phyloP scores from a whole-genome alignment of 2,113 vertebrate genomes.

The Burhinus bistriatus region DNA sequence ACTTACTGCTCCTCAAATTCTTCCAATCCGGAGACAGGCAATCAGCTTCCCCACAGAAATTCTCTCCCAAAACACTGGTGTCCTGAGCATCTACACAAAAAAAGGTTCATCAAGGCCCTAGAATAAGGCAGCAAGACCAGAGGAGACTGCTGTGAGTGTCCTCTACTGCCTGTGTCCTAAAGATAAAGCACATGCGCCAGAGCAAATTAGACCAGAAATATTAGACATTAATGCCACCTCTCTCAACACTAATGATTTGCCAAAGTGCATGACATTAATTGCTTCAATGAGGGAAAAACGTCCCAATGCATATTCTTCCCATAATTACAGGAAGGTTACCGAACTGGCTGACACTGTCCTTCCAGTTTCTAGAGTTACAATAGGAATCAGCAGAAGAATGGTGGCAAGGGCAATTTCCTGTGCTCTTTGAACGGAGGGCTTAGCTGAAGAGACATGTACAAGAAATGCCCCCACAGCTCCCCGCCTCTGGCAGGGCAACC shows the following conservation, averaged over 20 bases:
- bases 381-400: background rate
- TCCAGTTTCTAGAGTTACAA: background rate
- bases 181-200: background rate
- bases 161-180: background rate
- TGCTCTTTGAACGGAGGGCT: conserved; percentile 77
- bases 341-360: background rate
- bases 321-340: background rate
- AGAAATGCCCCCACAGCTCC: conserved; percentile 64
- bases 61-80: background rate
- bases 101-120: background rate
- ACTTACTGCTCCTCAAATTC: background rate
- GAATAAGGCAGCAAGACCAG: background rate
- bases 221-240: background rate
- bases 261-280: background rate
- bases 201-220: background rate
- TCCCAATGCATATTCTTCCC: background rate
- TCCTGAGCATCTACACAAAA: background rate
- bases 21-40: background rate
- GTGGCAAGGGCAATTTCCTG: conserved; percentile 75
- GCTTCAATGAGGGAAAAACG: background rate
- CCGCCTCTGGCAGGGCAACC: background rate
- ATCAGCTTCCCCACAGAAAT: background rate
- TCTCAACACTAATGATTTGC: background rate
- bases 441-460: conserved; percentile 74
- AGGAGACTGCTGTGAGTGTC: background rate